Evolutionary conservation across 2,888 invertebrate species (phyloP), one percentile per base, ranked within the genome.

Genomic region (Calameuta filiformis): DNA sequence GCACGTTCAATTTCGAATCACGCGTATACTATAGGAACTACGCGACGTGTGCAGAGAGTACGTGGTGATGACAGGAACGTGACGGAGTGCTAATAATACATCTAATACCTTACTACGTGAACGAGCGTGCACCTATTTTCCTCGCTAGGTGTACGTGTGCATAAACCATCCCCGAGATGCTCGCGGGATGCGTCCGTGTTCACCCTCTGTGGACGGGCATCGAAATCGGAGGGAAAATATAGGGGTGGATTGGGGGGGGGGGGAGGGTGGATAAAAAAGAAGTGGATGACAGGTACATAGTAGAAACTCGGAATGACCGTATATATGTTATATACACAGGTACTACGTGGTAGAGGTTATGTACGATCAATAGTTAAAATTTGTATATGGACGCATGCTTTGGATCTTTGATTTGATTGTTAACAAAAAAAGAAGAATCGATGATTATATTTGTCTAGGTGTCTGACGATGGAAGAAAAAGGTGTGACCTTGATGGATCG

Each of bases 41-140:
- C 31, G 31, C 71, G 71, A 71, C 71, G 71, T 71, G 33, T 33
- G 71, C 34, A 69, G 81, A 80, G 83, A 79, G 79, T 79, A 77
- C 79, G 79, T 88, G 88, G 83, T 79, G 82, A 81, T 88, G 88
- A 88, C 88, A 87, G 87, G 84, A 80, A 75, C 82, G 84, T 88
- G 88, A 88, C 88, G 85, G 83, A 88, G 88, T 88, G 88, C 88
- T 88, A 86, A 88, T 88, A 87, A 87, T 88, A 86, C 86, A 83
- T 71, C 71, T 31, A 56, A 56, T 56, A 56, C 56, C 56, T 56
- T 56, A 56, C 56, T 56, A 56, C 56, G 56, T 56, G 56, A 15
- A 56, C 23, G 56, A 56, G 23, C 56, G 56, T 56, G 56, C 56
- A 56, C 56, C 56, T 56, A 56, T 56, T 56, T 56, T 56, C 23